phyloP scores from a whole-genome alignment of 2,797 vertebrate genomes.

The Cuculus canorus region DNA sequence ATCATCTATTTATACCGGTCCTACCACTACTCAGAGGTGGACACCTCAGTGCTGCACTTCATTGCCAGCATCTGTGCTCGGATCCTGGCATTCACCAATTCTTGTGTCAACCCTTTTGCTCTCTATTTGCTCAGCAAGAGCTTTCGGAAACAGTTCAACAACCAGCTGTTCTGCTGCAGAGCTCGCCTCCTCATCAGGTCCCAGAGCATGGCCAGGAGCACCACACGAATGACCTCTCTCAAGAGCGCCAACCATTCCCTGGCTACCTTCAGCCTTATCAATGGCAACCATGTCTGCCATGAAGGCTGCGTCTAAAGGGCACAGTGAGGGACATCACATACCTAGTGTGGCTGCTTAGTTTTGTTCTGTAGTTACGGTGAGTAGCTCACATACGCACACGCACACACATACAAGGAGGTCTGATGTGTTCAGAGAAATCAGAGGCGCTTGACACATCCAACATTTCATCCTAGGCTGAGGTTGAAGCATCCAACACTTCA shows the following conservation, averaged over 20 bases:
- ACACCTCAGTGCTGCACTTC: slow-evolving; percentile 91
- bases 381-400: background rate
- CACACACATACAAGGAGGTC: background rate
- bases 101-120: slow-evolving; percentile 94
- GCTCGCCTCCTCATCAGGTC: slow-evolving; percentile 72
- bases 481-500: background rate
- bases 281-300: slow-evolving; percentile 81
- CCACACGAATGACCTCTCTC: slow-evolving; percentile 86
- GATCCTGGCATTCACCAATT: slow-evolving; percentile 94
- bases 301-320: slow-evolving; percentile 80
- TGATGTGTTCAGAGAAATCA: background rate
- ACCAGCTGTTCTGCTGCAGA: slow-evolving; percentile 88
- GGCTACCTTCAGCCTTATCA: slow-evolving; percentile 86
- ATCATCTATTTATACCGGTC: slow-evolving; percentile 94
- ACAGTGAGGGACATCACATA: background rate
- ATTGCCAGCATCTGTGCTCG: slow-evolving; percentile 88
- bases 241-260: slow-evolving; percentile 90
- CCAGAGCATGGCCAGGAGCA: slow-evolving; percentile 81
- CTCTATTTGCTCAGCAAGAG: slow-evolving; percentile 94
- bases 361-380: background rate
- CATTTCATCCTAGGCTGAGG: background rate
- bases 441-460: background rate
- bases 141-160: slow-evolving; percentile 95
- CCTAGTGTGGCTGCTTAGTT: background rate
- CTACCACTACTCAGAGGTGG: slow-evolving; percentile 93